phyloP scores from a whole-genome alignment of 2,888 invertebrate species.

The Tuberolachnus salignus region DNA sequence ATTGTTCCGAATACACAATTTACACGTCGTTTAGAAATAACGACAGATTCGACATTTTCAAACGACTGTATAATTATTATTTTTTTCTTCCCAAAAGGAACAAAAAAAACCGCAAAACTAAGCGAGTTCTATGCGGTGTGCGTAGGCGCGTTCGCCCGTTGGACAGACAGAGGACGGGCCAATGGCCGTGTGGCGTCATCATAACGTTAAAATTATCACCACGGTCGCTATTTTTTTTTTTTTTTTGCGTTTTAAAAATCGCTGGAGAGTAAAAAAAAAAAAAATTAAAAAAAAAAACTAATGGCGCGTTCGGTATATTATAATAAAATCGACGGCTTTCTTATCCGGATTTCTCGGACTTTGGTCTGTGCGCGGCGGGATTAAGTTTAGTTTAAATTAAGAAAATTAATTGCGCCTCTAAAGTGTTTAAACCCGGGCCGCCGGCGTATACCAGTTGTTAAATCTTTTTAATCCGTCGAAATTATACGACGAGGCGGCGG shows the following conservation, averaged over 20 bases:
- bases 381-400: constrained; percentile 44
- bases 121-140: too few relatives aligned
- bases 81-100: too few relatives aligned
- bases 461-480: constrained; percentile 51
- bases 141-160: too few relatives aligned
- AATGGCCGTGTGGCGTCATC: too few relatives aligned
- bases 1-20: too few relatives aligned
- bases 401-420: constrained; percentile 52
- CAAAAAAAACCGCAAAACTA: too few relatives aligned
- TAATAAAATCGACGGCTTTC: not conserved
- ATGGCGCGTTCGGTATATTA: not conserved
- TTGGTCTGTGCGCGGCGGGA: not conserved
- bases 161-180: too few relatives aligned
- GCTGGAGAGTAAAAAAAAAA: constrained; percentile 4
- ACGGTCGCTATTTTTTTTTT: too few relatives aligned
- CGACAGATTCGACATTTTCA: too few relatives aligned
- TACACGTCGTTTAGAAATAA: too few relatives aligned
- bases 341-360: constrained; percentile 29
- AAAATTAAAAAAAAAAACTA: too few relatives aligned
- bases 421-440: constrained; percentile 27
- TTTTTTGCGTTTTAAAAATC: constrained; percentile 22
- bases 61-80: too few relatives aligned
- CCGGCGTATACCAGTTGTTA: constrained; percentile 8
- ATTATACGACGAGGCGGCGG: not conserved
- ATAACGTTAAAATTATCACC: not conserved